phyloP scores from a whole-genome alignment of 2,113 vertebrate genomes.

The Paralichthys olivaceus region DNA sequence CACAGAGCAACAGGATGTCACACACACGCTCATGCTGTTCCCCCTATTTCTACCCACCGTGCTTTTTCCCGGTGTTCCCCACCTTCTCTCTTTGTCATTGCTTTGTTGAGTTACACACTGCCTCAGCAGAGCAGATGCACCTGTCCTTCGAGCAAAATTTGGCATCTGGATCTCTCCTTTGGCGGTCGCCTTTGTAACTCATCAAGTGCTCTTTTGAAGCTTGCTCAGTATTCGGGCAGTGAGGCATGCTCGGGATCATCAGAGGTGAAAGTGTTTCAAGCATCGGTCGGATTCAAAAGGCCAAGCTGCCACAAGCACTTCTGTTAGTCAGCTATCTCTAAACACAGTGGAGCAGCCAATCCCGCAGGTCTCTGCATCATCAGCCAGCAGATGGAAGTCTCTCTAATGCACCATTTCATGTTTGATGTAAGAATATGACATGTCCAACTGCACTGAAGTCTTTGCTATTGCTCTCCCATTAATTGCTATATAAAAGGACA shows the following conservation, averaged over 20 bases:
- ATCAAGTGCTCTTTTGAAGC: constrained; percentile 65
- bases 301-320: constrained; percentile 68
- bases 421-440: constrained; percentile 24
- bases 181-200: constrained; percentile 53
- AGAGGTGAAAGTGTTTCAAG: constrained; percentile 60
- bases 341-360: constrained; percentile 18
- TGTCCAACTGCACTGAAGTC: background rate
- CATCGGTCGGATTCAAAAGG: constrained; percentile 61
- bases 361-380: constrained; percentile 28
- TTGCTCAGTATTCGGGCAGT: constrained; percentile 61
- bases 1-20: constrained; percentile 28
- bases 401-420: constrained; percentile 2
- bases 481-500: background rate
- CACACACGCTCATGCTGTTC: constrained; percentile 10
- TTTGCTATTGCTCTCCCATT: background rate
- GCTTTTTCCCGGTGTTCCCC: constrained; percentile 18
- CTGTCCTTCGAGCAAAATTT: constrained; percentile 57
- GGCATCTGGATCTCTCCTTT: constrained; percentile 59
- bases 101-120: constrained; percentile 52
- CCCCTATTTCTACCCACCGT: background rate
- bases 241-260: constrained; percentile 39
- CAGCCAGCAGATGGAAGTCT: constrained; percentile 19
- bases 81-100: constrained; percentile 47
- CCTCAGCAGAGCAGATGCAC: constrained; percentile 54
- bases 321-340: constrained; percentile 45